Percentiles rank a stretch among this genome's conserved stretches.
Conservation (phyloP, 2,888 invertebrate genomes). For the Platycnemis pennipes region DNA sequence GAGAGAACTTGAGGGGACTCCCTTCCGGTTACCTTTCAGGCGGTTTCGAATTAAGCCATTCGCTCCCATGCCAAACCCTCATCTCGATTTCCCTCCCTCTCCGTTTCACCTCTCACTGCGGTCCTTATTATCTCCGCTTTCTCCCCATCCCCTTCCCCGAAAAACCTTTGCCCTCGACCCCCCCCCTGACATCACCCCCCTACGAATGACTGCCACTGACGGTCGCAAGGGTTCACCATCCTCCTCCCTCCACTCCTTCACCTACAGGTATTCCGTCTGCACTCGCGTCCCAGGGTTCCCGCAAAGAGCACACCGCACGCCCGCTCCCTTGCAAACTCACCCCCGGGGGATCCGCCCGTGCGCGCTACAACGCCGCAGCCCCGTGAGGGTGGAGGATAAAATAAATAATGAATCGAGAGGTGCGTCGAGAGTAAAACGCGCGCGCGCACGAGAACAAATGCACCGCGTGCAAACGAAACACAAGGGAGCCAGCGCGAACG, state of each 20-base stretch:
- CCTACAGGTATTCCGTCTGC: neutral
- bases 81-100: neutral
- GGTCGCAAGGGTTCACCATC: neutral
- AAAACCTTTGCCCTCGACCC: neutral
- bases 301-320: neutral
- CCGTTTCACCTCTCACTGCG: neutral
- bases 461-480: neutral
- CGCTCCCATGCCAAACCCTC: neutral
- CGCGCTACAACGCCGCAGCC: neutral
- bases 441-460: neutral
- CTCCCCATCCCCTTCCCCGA: neutral
- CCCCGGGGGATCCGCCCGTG: neutral
- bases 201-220: neutral
- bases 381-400: neutral
- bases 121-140: neutral
- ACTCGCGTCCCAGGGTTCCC: neutral
- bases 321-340: neutral
- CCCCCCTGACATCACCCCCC: neutral
- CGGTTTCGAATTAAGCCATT: neutral
- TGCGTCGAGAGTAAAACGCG: neutral
- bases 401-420: constrained; percentile 33
- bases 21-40: neutral
- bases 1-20: neutral
- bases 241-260: neutral
- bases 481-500: neutral